Percentiles rank a stretch among this genome's conserved stretches.
Conservation (phyloP, 30 jellyfish, hydroid and myxozoan genomes). For the Aurelia sp. region DNA sequence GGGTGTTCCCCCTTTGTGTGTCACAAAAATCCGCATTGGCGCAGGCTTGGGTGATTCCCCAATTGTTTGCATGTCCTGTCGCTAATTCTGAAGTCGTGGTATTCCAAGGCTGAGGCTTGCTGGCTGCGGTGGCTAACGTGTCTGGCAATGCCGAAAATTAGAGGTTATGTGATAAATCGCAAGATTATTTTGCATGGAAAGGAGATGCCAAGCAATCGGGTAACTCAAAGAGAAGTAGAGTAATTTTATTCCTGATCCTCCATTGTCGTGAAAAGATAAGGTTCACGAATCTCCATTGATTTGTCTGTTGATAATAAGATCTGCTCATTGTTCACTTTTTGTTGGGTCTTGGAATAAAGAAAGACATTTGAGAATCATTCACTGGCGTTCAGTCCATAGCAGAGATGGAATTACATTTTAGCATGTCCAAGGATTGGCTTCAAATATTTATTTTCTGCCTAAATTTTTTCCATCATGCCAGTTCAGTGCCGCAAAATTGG, state of each 20-base stretch:
- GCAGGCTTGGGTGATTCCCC: constrained; percentile 50
- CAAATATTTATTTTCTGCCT: constrained; percentile 1
- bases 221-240: constrained; percentile 38
- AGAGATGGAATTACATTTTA: constrained; percentile 33
- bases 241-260: constrained; percentile 6
- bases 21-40: constrained; percentile 10
- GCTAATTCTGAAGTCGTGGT: constrained; percentile 31
- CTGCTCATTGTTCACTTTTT: constrained; percentile 8
- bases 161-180: constrained; percentile 60
- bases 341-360: constrained; percentile 15
- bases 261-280: background rate
- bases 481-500: constrained; percentile 53
- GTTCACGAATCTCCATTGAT: constrained; percentile 11
- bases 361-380: background rate
- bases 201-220: constrained; percentile 49
- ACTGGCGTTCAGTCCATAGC: background rate
- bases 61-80: constrained; percentile 34
- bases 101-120: constrained; percentile 49
- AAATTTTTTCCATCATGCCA: background rate
- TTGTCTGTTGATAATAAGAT: constrained; percentile 36
- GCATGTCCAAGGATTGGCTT: background rate
- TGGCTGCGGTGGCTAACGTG: constrained; percentile 23
- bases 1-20: background rate
- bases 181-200: constrained; percentile 23
- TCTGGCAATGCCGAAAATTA: constrained; percentile 57